A percentile compares a stretch with the other conserved stretches of the same genome.
Evolutionary conservation across 2,888 invertebrate species (phyloP).

Genomic region (Polietes domitor): DNA sequence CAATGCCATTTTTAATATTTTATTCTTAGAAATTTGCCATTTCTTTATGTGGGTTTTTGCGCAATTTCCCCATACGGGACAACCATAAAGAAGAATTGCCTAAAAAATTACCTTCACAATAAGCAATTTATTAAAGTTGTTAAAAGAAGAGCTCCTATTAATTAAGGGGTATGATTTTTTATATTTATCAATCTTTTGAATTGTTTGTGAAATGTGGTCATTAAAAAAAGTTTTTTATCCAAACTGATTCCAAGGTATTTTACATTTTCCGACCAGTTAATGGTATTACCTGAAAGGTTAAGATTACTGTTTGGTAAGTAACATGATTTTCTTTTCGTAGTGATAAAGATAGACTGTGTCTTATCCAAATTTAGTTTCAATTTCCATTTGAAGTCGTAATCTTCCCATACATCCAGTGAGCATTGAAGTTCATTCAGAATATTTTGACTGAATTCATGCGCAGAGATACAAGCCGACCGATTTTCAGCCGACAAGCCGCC

Average conservation of each 20-base stretch:
- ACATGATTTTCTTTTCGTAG: constrained; percentile 19
- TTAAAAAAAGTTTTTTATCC: constrained; percentile 18
- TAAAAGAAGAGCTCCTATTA: too few relatives aligned
- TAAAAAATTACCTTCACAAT: too few relatives aligned
- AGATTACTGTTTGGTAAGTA: constrained; percentile 12
- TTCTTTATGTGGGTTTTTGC: too few relatives aligned
- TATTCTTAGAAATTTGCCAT: too few relatives aligned
- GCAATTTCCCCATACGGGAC: too few relatives aligned
- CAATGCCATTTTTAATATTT: too few relatives aligned
- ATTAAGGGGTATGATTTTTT: too few relatives aligned
- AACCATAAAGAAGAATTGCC: too few relatives aligned
- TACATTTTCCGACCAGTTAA: constrained; percentile 24
- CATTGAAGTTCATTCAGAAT: constrained; percentile 15
- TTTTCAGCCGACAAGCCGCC: too few relatives aligned
- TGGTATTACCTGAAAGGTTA: neutral
- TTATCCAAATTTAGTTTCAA: constrained; percentile 14
- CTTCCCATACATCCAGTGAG: neutral
- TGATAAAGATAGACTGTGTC: constrained; percentile 33
- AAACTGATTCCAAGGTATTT: constrained; percentile 33
- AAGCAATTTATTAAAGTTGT: too few relatives aligned
- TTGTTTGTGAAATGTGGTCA: constrained; percentile 14
- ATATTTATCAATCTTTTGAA: too few relatives aligned
- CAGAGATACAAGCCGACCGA: too few relatives aligned
- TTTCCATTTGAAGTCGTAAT: constrained; percentile 35
- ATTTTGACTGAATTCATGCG: neutral